These are phyloP conservation scores for Solea senegalensis DNA, from an alignment of 2,113 vertebrate genomes.

Conservation along the genomic window DNA sequence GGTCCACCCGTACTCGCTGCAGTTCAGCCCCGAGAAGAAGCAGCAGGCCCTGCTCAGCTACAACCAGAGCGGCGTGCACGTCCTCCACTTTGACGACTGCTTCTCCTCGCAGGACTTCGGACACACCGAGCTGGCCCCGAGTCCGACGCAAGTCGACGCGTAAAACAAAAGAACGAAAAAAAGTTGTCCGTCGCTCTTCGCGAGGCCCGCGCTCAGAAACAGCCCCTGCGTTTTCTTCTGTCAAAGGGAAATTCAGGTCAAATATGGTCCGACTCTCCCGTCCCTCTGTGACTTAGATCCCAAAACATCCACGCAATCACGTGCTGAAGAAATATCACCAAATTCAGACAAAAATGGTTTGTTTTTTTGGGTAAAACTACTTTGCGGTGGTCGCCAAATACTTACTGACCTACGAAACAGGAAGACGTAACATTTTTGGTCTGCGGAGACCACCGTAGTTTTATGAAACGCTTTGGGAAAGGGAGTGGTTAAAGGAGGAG, in stretches of 20 bases:
- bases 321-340: neutral
- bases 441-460: no score
- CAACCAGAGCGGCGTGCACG: conserved; percentile 81
- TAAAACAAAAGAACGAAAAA: conserved; percentile 12
- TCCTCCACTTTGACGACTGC: conserved; percentile 80
- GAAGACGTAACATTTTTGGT: no score
- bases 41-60: conserved; percentile 86
- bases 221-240: conserved; percentile 3
- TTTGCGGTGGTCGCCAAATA: no score
- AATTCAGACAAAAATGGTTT: neutral
- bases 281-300: neutral
- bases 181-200: conserved; percentile 9
- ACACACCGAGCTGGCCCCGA: conserved; percentile 31
- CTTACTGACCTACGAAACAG: no score
- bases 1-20: conserved; percentile 89
- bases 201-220: conserved; percentile 43
- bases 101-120: conserved; percentile 75
- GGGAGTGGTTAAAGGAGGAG: no score
- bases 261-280: neutral
- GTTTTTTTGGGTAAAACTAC: no score
- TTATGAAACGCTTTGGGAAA: no score
- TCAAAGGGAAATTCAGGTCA: conserved; percentile 12
- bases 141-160: conserved; percentile 49
- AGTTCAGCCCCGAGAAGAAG: conserved; percentile 83
- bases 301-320: neutral